Evolutionary conservation across 2,888 invertebrate genomes (phyloP).

Genomic region (Camponotus fellah): DNA sequence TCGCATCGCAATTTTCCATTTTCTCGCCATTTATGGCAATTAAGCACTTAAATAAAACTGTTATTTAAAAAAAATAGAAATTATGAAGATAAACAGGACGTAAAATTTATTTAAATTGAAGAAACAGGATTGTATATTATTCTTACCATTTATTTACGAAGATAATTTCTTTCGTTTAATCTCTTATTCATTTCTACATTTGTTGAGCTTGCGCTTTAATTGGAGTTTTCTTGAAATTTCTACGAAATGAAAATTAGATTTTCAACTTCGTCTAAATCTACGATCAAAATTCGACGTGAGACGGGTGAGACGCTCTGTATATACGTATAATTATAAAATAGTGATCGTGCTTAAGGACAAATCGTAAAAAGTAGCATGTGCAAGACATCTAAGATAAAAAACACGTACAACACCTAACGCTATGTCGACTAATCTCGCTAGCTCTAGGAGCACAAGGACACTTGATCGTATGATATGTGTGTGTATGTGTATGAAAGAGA

Average conservation of each 20-base stretch:
- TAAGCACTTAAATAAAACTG: background rate
- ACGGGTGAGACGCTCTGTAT: constrained; percentile 49
- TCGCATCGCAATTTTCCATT: background rate
- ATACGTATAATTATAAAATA: constrained; percentile 64
- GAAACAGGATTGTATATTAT: background rate
- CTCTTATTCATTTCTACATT: background rate
- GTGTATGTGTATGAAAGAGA: background rate
- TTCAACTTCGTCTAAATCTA: background rate
- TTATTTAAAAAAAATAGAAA: background rate
- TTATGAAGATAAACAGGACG: background rate
- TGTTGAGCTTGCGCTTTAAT: background rate
- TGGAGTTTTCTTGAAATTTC: background rate
- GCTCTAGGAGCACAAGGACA: constrained; percentile 77
- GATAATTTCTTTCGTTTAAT: background rate
- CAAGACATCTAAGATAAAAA: constrained; percentile 84
- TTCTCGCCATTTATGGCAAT: background rate
- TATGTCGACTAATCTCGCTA: constrained; percentile 79
- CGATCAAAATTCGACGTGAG: constrained; percentile 7
- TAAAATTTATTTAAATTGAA: background rate
- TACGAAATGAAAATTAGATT: background rate
- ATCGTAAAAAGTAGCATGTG: constrained; percentile 82
- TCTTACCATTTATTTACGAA: background rate
- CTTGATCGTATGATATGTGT: constrained; percentile 66
- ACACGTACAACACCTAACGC: constrained; percentile 83
- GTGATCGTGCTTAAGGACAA: constrained; percentile 78